Conservation (phyloP, 2,888 invertebrate genomes). For the Euplagia quadripunctaria region DNA sequence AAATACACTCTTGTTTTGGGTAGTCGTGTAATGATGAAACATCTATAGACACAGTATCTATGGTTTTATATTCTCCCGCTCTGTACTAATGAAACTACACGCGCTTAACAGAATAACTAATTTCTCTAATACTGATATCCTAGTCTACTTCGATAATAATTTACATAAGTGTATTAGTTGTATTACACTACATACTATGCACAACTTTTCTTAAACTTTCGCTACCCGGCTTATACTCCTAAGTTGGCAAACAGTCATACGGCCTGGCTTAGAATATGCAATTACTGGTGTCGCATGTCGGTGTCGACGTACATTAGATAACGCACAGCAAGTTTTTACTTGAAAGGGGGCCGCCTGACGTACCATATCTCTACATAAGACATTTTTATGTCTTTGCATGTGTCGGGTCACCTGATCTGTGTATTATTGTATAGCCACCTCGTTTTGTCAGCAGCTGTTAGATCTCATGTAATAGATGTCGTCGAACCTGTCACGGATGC, state of each 20-base stretch:
- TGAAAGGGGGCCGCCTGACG: too few species aligned
- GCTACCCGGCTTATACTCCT: too few species aligned
- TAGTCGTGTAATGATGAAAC: neutral
- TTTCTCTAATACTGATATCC: constrained; percentile 49
- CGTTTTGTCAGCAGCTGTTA: neutral
- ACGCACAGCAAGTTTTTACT: too few species aligned
- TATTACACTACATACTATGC: neutral
- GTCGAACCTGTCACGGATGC: neutral
- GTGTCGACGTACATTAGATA: too few species aligned
- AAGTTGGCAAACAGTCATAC: neutral
- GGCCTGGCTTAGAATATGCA: neutral
- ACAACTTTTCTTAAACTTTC: too few species aligned
- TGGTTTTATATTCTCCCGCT: constrained; percentile 45
- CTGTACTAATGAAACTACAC: constrained; percentile 67
- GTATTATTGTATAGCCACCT: neutral
- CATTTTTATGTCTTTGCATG: neutral
- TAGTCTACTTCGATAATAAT: neutral
- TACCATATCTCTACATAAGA: too few species aligned
- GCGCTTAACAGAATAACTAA: constrained; percentile 65
- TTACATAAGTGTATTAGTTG: neutral
- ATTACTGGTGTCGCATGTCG: too few species aligned
- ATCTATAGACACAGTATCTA: constrained; percentile 48
- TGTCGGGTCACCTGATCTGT: neutral
- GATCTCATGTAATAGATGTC: too few species aligned
- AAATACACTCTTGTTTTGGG: too few species aligned